These are phyloP conservation scores for Microtus richardsoni DNA, from an alignment of 2,113 vertebrate species.

Conservation along the genomic window DNA sequence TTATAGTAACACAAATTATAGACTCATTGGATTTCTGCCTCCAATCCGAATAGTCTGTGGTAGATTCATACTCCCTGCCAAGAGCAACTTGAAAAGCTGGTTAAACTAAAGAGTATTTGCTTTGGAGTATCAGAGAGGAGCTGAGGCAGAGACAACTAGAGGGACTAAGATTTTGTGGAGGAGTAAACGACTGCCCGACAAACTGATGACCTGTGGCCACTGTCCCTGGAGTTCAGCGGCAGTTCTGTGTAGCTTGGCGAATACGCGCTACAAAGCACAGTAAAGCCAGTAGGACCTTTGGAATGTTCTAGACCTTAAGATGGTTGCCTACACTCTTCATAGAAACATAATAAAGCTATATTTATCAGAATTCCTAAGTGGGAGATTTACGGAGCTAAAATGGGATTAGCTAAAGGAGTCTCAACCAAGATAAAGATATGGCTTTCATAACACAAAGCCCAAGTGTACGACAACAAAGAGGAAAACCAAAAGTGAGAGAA, in stretches of 20 bases:
- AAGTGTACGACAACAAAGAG: not conserved
- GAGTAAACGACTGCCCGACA: not conserved
- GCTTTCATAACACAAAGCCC: not conserved
- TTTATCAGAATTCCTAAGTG: not conserved
- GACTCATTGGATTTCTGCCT: conserved; percentile 32
- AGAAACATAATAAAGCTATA: conserved; percentile 17
- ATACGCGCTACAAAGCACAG: not conserved
- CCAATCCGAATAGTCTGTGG: not conserved
- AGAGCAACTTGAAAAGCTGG: conserved; percentile 43
- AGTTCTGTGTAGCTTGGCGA: not conserved
- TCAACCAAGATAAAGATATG: not conserved
- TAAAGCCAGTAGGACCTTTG: not conserved
- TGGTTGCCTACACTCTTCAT: not conserved
- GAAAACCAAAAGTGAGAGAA: not conserved
- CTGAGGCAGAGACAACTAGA: conserved; percentile 27
- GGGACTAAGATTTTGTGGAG: not conserved
- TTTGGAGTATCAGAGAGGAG: not conserved
- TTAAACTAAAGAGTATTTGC: conserved; percentile 31
- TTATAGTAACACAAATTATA: not conserved
- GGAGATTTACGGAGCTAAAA: not conserved
- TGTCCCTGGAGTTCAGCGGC: not conserved
- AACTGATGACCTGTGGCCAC: not conserved
- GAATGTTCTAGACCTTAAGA: not conserved
- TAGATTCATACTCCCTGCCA: not conserved
- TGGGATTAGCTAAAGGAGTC: not conserved